A percentile compares a stretch with the other conserved stretches of the same genome.
phyloP scores from a whole-genome alignment of 2,797 vertebrate genomes.

The Sylvia borin region DNA sequence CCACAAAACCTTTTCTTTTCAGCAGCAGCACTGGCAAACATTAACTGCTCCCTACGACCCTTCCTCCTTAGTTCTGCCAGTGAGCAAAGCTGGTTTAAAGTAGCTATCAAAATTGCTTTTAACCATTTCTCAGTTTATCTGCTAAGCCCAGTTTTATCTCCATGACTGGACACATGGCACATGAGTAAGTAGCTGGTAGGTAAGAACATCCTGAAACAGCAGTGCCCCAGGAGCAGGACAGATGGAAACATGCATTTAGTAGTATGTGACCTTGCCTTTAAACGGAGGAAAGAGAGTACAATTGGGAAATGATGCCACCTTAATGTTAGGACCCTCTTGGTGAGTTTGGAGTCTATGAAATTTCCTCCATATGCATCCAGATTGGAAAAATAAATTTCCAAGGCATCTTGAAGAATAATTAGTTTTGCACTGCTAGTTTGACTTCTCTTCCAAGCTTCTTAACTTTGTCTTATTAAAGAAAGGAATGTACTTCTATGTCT shows the following conservation, averaged over 20 bases:
- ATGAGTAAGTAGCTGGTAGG: neutral
- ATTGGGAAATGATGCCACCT: neutral
- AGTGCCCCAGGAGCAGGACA: neutral
- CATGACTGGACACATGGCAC: neutral
- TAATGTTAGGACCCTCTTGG: neutral
- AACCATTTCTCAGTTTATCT: neutral
- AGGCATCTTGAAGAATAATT: constrained; percentile 4
- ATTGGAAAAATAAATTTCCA: neutral
- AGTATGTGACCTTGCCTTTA: neutral
- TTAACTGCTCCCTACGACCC: neutral
- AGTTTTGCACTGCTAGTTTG: neutral
- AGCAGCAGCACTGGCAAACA: neutral
- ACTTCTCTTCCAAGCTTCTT: neutral
- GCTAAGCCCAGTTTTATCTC: neutral
- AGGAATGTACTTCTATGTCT: neutral
- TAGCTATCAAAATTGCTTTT: neutral
- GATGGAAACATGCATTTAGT: neutral
- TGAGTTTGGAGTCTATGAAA: neutral
- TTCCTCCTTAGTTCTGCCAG: neutral
- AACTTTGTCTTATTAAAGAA: neutral
- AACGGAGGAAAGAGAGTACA: neutral
- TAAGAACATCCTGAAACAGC: rapidly evolving
- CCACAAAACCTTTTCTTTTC: neutral
- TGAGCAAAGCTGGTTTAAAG: neutral
- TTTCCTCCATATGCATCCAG: neutral